Base-by-base conservation (phyloP, 1,140 invertebrate genomes). In the Caenorhabditis briggsae region DNA sequence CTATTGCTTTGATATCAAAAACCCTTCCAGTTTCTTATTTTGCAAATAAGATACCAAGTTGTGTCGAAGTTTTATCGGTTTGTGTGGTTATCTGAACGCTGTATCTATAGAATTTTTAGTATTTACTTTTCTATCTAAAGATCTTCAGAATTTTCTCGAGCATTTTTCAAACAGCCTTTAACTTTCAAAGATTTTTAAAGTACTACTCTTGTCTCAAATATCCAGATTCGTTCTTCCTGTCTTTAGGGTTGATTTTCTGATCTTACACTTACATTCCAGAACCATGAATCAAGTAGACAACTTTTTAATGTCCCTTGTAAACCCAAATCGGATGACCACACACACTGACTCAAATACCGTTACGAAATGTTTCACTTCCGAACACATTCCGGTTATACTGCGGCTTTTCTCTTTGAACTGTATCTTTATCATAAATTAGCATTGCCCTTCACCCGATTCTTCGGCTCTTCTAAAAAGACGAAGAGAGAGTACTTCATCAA, bases 401-500 rank as follows among this genome's bases (percentile, higher is more conserved):
- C 70, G 70, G 70, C 46, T 78, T 48, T 78, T 78, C 50, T 41
- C 43, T 50, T 78, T 78, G 70, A 78, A 78, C 43, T 50, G 70
- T 78, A 78, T 48, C 46, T 78, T 78, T 78, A 78, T 78, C 70
- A 78, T 78, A 78, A 78, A 78, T 78, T 78, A 78, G 70, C 70
- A 50, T 78, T 78, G 70, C 23, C 46, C 70, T 50, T 48, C 43
- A 48, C 64, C 64, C 64, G 16, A 46, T 70, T 70, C 41, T 14
- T 14, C 64, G 64, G 70, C 70, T 78, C 70, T 18, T 46, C 14
- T 50, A 16, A 70, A 0, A 41, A 70, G 56, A 58, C 56, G n/a
- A 58, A 58, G 20, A 53, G 61, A 65, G 33, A 65, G 56, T 41
- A 18, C 12, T 23, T 65, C 61, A 65, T 12, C 61, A 25, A 41